Evolutionary conservation across 1,140 invertebrate genomes (phyloP).

Genomic region (Agrypnia vestita): DNA sequence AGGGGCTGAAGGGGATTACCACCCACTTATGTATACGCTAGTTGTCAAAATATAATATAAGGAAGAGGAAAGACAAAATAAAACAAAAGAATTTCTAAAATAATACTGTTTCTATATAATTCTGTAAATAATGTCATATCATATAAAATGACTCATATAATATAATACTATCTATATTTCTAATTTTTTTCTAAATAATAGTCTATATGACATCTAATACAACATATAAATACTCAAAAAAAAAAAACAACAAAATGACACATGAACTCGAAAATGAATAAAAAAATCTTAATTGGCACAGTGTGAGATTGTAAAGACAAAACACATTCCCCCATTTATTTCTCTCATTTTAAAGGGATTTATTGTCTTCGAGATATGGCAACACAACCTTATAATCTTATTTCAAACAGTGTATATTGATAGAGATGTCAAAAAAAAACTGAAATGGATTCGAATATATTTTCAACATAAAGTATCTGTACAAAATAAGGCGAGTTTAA

Average conservation of each 20-base stretch:
- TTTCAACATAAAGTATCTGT: no score
- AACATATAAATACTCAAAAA: slow-evolving; percentile 57
- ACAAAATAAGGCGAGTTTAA: no score
- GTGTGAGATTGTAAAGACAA: slow-evolving; percentile 40
- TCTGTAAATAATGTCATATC: slow-evolving; percentile 61
- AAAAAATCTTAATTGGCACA: slow-evolving; percentile 45
- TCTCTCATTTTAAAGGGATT: neutral
- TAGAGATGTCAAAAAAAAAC: no score
- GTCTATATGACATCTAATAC: slow-evolving; percentile 58
- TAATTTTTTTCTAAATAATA: slow-evolving; percentile 57
- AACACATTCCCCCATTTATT: neutral
- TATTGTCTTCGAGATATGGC: slow-evolving; percentile 34
- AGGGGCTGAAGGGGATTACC: no score
- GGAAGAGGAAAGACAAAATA: slow-evolving; percentile 11
- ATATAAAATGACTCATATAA: slow-evolving; percentile 62
- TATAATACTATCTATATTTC: slow-evolving; percentile 60
- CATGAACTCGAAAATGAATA: slow-evolving; percentile 57
- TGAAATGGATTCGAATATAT: no score
- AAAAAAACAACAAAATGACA: slow-evolving; percentile 58
- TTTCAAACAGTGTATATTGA: slow-evolving; percentile 21
- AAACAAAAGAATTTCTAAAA: slow-evolving; percentile 56
- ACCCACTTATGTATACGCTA: no score
- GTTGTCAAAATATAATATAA: no score
- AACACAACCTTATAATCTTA: slow-evolving; percentile 27
- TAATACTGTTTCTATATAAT: slow-evolving; percentile 62